Percentiles rank a stretch among this genome's conserved stretches.
Conservation (phyloP, 2,797 vertebrate species). For the Lophotriccus pileatus region DNA sequence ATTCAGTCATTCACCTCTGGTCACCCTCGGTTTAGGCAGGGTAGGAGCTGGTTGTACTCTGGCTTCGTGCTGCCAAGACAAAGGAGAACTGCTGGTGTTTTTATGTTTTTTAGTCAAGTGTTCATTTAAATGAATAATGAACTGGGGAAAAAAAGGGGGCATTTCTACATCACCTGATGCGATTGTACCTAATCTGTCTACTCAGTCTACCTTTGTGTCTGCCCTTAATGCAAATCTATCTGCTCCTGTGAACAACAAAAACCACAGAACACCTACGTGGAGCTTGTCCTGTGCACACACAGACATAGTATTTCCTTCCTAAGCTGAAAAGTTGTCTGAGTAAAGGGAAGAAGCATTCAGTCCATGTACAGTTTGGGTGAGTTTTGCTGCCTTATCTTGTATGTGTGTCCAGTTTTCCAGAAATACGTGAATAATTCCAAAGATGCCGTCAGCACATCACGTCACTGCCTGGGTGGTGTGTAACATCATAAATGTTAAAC, state of each 20-base stretch:
- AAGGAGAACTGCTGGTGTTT: background rate
- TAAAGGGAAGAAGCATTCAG: background rate
- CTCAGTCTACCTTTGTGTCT: conserved; percentile 19
- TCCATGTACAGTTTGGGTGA: background rate
- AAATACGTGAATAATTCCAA: background rate
- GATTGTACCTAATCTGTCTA: conserved; percentile 15
- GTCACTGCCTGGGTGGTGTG: background rate
- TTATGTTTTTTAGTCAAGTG: background rate
- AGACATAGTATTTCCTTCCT: background rate
- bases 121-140: background rate
- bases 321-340: background rate
- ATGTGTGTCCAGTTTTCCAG: background rate
- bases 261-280: background rate
- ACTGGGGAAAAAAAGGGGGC: background rate
- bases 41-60: background rate
- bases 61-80: background rate
- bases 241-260: background rate
- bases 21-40: background rate
- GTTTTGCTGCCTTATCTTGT: background rate
- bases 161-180: background rate
- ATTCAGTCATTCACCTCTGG: conserved; percentile 28
- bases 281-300: background rate
- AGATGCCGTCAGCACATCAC: background rate
- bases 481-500: background rate
- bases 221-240: conserved; percentile 32